Percentiles rank a stretch among this genome's conserved stretches.
Evolutionary conservation across 2,113 vertebrate species (phyloP).

Genomic region (Neoarius graeffei): DNA sequence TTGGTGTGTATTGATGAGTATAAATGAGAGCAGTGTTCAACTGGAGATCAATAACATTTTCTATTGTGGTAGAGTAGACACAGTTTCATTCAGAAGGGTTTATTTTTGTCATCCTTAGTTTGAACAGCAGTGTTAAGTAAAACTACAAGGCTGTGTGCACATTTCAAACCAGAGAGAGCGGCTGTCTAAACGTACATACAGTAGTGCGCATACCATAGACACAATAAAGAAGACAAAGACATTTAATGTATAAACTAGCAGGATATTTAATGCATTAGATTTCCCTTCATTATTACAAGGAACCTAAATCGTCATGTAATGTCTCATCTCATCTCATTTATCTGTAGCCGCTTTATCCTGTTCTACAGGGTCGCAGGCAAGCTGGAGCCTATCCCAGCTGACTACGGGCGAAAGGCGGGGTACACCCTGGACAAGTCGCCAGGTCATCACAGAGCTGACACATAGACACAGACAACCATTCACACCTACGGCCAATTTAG

Average conservation of each 20-base stretch:
- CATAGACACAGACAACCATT: too few relatives aligned
- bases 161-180: background rate
- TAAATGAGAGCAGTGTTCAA: conserved; percentile 4
- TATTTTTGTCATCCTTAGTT: background rate
- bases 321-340: too few relatives aligned
- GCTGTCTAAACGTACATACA: background rate
- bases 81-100: background rate
- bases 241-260: background rate
- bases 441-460: too few relatives aligned
- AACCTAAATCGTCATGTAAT: background rate
- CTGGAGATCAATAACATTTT: background rate
- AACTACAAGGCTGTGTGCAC: background rate
- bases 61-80: background rate
- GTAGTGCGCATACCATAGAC: background rate
- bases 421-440: too few relatives aligned
- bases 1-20: background rate
- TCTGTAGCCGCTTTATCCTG: too few relatives aligned
- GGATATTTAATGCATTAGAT: background rate
- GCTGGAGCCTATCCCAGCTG: too few relatives aligned
- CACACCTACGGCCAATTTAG: too few relatives aligned
- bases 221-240: background rate
- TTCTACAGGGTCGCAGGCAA: too few relatives aligned
- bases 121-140: background rate
- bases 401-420: too few relatives aligned
- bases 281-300: background rate